Evolutionary conservation across 2,888 invertebrate genomes (phyloP).

Genomic region (Drosophila pegasa): DNA sequence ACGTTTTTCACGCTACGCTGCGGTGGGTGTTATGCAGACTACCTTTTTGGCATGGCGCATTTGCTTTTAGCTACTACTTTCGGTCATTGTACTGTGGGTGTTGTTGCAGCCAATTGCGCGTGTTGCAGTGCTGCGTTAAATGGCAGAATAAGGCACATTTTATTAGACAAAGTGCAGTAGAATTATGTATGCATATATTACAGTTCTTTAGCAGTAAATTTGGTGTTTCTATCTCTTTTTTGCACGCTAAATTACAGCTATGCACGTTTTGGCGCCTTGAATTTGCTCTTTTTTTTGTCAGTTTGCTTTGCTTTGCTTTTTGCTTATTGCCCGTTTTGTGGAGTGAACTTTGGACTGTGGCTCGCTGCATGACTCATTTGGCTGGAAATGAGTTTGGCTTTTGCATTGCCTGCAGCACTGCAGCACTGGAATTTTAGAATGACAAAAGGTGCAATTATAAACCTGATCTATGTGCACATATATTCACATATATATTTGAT

Average conservation of each 20-base stretch:
- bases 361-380: slow-evolving; percentile 53
- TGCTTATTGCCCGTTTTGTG: slow-evolving; percentile 17
- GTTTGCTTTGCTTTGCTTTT: slow-evolving; percentile 38
- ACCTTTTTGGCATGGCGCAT: slow-evolving; percentile 51
- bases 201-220: not conserved
- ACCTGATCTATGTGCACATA: not conserved
- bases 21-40: slow-evolving; percentile 43
- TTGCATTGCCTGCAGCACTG: slow-evolving; percentile 7
- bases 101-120: slow-evolving; percentile 31
- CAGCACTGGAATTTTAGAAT: slow-evolving; percentile 2
- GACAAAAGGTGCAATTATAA: slow-evolving; percentile 27
- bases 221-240: slow-evolving; percentile 3
- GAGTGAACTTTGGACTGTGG: slow-evolving; percentile 67
- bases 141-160: not conserved
- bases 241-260: slow-evolving; percentile 43
- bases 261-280: slow-evolving; percentile 57
- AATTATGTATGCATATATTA: not conserved
- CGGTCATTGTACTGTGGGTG: slow-evolving; percentile 70
- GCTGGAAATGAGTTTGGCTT: slow-evolving; percentile 18
- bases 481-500: not conserved
- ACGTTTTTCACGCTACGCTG: slow-evolving; percentile 43
- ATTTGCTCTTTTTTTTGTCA: slow-evolving; percentile 37
- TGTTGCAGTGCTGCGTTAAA: slow-evolving; percentile 7
- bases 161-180: not conserved
- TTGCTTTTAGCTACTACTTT: slow-evolving; percentile 53